phyloP scores from a whole-genome alignment of 2,797 vertebrate species.

The Helarctos malayanus region DNA sequence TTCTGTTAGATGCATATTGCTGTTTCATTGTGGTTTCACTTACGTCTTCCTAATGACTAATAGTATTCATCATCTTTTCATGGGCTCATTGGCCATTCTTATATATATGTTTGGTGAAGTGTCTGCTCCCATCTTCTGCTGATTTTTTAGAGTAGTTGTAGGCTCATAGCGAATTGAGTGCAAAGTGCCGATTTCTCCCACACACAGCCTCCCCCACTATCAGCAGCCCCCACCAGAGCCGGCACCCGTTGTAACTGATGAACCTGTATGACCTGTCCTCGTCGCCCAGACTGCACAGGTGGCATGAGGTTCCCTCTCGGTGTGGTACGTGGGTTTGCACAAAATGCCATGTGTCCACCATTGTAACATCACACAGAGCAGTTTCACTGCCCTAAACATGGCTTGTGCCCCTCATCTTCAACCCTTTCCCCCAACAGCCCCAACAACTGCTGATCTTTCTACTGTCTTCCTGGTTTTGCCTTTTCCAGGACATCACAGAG shows the following conservation, averaged over 20 bases:
- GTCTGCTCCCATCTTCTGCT: background rate
- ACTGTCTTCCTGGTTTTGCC: background rate
- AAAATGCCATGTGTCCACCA: too few species aligned
- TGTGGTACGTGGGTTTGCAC: rapidly evolving
- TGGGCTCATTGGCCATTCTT: background rate
- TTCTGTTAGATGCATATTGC: rapidly evolving
- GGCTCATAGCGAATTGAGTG: background rate
- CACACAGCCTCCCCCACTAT: background rate
- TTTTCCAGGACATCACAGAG: background rate
- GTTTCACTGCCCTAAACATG: background rate
- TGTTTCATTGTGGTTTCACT: background rate
- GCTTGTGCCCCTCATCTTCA: rapidly evolving
- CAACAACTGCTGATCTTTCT: background rate
- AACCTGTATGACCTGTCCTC: too few species aligned
- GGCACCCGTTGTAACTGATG: too few species aligned
- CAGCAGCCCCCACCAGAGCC: rapidly evolving
- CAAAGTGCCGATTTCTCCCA: background rate
- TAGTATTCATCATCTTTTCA: background rate
- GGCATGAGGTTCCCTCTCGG: background rate
- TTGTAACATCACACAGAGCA: rapidly evolving
- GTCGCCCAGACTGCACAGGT: background rate
- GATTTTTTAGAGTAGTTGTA: background rate
- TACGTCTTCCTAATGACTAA: background rate
- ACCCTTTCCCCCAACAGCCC: background rate
- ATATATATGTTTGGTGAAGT: background rate